phyloP scores from a whole-genome alignment of 2,113 vertebrate species.

The Sphaerodactylus townsendi region DNA sequence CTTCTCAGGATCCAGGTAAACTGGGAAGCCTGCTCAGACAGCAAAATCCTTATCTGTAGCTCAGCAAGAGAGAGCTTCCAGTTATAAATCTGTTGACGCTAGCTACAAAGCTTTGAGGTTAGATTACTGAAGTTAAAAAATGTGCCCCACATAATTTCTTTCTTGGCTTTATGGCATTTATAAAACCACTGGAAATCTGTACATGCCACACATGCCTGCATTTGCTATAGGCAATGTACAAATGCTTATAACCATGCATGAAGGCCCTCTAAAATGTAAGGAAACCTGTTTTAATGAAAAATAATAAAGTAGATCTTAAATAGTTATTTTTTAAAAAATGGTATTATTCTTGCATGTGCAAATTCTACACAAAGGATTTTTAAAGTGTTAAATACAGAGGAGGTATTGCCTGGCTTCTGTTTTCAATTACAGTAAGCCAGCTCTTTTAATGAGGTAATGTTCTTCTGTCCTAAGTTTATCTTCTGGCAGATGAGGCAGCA shows the following conservation, averaged over 20 bases:
- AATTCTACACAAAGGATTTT: conserved; percentile 50
- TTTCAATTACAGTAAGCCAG: conserved; percentile 65
- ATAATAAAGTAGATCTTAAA: neutral
- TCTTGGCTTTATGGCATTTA: neutral
- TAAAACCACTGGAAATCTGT: neutral
- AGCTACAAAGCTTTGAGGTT: neutral
- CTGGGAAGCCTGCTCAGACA: neutral
- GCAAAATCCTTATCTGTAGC: neutral
- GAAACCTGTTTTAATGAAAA: conserved; percentile 7
- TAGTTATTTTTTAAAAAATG: neutral
- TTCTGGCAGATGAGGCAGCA: conserved; percentile 66
- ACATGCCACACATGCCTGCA: neutral
- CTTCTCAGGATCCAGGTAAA: neutral
- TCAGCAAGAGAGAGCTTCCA: neutral
- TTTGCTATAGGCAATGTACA: neutral
- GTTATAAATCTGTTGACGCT: neutral
- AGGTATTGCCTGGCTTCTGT: conserved; percentile 54
- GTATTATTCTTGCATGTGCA: neutral
- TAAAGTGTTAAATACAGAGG: conserved; percentile 8
- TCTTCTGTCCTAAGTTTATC: conserved; percentile 65
- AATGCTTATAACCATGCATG: neutral
- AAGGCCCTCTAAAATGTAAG: accelerated
- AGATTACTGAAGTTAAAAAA: neutral
- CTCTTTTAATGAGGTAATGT: conserved; percentile 72
- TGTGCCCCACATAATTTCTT: neutral